A percentile compares a stretch with the other conserved stretches of the same genome.
These are phyloP conservation scores for Catagonus wagneri DNA, from an alignment of 2,113 vertebrate species.

Conservation along the genomic window DNA sequence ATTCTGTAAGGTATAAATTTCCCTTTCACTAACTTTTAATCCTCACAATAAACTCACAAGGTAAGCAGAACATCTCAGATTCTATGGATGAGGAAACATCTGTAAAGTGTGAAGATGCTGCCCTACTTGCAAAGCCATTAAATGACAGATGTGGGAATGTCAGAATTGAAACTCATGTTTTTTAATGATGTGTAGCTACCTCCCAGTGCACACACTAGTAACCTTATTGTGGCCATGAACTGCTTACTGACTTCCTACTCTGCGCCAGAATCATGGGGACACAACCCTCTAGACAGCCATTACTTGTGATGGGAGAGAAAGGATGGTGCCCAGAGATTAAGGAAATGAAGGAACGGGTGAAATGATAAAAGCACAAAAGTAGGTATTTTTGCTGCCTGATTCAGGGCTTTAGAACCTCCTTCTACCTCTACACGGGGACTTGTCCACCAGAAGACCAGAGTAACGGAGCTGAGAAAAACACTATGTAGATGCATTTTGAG, in stretches of 20 bases:
- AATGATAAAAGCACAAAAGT: background rate
- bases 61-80: background rate
- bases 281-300: background rate
- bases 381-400: background rate
- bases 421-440: background rate
- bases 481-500: background rate
- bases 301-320: background rate
- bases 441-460: background rate
- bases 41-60: background rate
- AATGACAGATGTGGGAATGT: background rate
- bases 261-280: background rate
- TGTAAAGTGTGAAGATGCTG: background rate
- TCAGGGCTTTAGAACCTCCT: background rate
- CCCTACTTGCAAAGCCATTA: background rate
- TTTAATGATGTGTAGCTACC: background rate
- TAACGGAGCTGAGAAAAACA: background rate
- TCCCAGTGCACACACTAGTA: background rate
- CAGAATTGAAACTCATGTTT: background rate
- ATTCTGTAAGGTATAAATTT: background rate
- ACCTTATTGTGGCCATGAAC: background rate
- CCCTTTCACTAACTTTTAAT: background rate
- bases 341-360: background rate
- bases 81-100: background rate
- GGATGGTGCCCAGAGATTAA: background rate
- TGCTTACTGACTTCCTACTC: background rate